Evolutionary conservation across 2,113 vertebrate genomes (phyloP).

Genomic region (Todiramphus chloris): DNA sequence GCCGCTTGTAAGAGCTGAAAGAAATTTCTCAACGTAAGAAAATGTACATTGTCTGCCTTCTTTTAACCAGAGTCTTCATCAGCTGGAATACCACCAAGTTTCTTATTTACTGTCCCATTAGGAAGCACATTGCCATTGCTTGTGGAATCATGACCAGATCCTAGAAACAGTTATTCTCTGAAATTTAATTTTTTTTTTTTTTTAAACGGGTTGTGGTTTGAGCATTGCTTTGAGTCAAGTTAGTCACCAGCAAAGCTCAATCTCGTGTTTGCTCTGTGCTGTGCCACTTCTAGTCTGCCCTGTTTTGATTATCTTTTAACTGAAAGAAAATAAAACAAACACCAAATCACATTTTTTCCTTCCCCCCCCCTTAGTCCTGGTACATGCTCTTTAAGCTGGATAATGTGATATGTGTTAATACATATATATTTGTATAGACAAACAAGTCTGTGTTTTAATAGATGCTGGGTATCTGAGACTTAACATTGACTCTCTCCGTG

Average conservation of each 20-base stretch:
- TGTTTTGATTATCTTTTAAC: background rate
- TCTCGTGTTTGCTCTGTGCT: background rate
- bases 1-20: background rate
- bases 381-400: background rate
- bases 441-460: background rate
- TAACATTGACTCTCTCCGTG: rapidly evolving
- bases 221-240: background rate
- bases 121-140: background rate
- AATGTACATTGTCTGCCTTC: background rate
- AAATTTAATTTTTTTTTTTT: background rate
- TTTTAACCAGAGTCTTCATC: background rate
- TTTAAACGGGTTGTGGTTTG: background rate
- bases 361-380: background rate
- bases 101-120: background rate
- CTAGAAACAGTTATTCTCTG: background rate
- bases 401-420: background rate
- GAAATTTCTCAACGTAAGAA: background rate
- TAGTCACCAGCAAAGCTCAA: background rate
- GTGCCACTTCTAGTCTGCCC: background rate
- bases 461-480: background rate
- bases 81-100: background rate
- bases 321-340: background rate
- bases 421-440: background rate
- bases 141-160: background rate
- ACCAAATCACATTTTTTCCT: background rate